Base-by-base conservation (phyloP, 2,888 invertebrate genomes). In the Fissipunctia ypsillon region DNA sequence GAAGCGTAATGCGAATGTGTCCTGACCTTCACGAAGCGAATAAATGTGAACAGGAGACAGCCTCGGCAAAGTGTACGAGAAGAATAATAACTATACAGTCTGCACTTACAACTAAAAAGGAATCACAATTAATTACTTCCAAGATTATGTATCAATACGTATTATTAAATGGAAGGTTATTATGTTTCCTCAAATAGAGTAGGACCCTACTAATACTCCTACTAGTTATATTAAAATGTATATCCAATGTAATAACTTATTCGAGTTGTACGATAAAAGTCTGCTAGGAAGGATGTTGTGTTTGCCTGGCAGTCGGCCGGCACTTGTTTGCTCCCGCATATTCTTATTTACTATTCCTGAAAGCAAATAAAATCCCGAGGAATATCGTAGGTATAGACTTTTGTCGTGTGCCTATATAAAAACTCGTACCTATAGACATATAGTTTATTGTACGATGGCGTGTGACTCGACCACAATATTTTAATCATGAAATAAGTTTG, bases 321-420 rank as follows among this genome's bases (percentile, higher is more conserved):
- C 63, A 61, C 48, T 73, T 85, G 87, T 92, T 91, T 91, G 88
- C 88, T 84, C 81, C 81, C 86, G 85, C 88, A 90, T 91, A 91
- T 91, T 90, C 88, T 88, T 92, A 90, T 93, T 93, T 91, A 89
- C 89, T 78, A 84, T 89, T 87, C 83, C 87, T 88, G 80, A 86
- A 88, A 83, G 86, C 88, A 90, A 93, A 93, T 93, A 87, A 76
- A 80, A 73, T 76, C 64, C 74, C 59, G 45, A 66, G 69, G 69
- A 80, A 77, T 74, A 59, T 76, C 50, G 75, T 80, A 68, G 67
- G 67, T 78, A 68, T 70, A 77, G 68, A 52, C 35, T 59, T 63
- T 45, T 83, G 45, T 67, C 59, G 65, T 79, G 68, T 60, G 57
- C 59, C 68, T 78, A 54, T 77, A 66, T 59, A 50, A 64, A 41